Conservation (phyloP, 2,797 vertebrate species). For the Iguana delicatissima region DNA sequence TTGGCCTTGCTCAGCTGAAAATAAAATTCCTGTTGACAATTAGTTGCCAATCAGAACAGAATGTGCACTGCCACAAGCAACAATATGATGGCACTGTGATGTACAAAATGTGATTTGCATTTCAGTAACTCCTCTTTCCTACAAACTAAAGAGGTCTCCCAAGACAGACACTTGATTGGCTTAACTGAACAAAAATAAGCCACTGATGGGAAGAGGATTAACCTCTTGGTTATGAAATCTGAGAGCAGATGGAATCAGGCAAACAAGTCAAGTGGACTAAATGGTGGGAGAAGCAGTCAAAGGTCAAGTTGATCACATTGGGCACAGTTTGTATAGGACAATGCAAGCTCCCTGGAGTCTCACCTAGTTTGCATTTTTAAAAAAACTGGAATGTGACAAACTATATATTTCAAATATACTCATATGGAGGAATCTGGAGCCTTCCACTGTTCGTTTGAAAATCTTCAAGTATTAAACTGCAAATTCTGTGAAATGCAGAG, state of each 20-base stretch:
- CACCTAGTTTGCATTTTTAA: neutral
- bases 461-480: neutral
- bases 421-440: neutral
- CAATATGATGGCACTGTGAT: neutral
- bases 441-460: neutral
- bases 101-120: neutral
- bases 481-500: too few species aligned
- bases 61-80: neutral
- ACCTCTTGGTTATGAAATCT: neutral
- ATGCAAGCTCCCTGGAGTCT: neutral
- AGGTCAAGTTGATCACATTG: neutral
- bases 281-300: constrained; percentile 1
- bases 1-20: neutral
- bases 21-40: neutral
- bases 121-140: neutral
- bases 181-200: constrained; percentile 7
- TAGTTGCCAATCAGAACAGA: neutral
- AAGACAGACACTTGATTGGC: neutral
- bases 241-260: neutral
- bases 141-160: neutral
- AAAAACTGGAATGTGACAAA: neutral
- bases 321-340: neutral
- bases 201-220: constrained; percentile 12
- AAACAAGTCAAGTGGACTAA: neutral
- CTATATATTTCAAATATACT: neutral